phyloP scores from a whole-genome alignment of 1,140 invertebrate genomes.

The Bombus breviceps region DNA sequence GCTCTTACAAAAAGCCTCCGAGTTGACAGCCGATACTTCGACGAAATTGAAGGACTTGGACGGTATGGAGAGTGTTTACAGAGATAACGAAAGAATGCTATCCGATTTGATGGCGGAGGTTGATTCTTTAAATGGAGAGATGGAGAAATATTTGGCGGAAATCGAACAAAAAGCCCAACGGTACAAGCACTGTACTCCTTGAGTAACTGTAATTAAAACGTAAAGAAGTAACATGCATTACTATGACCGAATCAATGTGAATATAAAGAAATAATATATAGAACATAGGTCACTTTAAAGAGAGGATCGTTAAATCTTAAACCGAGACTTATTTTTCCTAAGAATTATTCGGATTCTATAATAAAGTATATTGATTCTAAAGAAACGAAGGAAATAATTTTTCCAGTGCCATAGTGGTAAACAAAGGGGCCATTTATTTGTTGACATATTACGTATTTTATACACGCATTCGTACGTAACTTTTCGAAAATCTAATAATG shows the following conservation, averaged over 20 bases:
- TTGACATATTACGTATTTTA: conserved; percentile 34
- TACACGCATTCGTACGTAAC: conserved; percentile 20
- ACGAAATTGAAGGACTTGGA: conserved; percentile 89
- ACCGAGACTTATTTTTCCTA: neutral
- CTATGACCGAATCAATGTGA: no score
- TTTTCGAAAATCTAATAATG: neutral
- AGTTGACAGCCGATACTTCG: conserved; percentile 89
- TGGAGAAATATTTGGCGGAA: conserved; percentile 73
- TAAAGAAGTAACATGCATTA: neutral
- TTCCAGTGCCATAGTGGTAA: conserved; percentile 58
- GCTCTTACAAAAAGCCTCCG: conserved; percentile 88
- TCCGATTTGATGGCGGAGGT: conserved; percentile 75
- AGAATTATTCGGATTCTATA: neutral
- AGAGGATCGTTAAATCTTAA: neutral
- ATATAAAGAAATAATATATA: neutral
- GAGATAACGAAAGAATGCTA: conserved; percentile 77
- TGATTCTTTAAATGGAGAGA: conserved; percentile 71
- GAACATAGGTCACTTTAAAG: neutral
- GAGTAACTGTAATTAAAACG: conserved; percentile 12
- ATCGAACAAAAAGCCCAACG: conserved; percentile 77
- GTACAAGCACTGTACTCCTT: conserved; percentile 76
- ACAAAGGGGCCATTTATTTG: conserved; percentile 38
- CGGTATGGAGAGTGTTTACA: conserved; percentile 83
- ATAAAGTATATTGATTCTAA: neutral
- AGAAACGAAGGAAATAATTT: conserved; percentile 13